Conservation (phyloP, 2,113 vertebrate species). For the Notarius lentiginosus region DNA sequence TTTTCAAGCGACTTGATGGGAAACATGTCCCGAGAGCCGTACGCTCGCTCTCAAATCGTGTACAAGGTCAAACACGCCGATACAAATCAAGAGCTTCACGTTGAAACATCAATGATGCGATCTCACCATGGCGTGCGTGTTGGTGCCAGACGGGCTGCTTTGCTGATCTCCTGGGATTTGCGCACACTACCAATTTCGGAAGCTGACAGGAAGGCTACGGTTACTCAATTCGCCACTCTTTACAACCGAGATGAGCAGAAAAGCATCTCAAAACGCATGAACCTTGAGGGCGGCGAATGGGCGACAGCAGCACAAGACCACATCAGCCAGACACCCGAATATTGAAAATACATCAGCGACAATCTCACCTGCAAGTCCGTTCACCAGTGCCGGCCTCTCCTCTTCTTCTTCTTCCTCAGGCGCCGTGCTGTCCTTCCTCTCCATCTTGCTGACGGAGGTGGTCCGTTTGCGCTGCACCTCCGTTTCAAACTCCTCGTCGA, state of each 20-base stretch:
- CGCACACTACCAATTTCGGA: too few species aligned
- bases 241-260: not conserved
- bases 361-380: conserved; percentile 83
- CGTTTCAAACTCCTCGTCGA: conserved; percentile 92
- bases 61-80: not conserved
- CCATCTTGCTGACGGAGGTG: conserved; percentile 97
- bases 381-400: conserved; percentile 84
- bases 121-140: not conserved
- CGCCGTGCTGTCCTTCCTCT: conserved; percentile 88
- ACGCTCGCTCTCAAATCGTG: not conserved
- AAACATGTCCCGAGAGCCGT: not conserved
- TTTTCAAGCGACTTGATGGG: not conserved
- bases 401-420: conserved; percentile 98
- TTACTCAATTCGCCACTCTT: not conserved
- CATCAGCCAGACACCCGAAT: not conserved
- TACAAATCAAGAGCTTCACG: not conserved
- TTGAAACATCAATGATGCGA: not conserved
- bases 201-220: not conserved
- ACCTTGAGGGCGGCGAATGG: not conserved
- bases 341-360: too few species aligned
- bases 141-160: not conserved
- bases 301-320: not conserved
- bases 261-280: not conserved
- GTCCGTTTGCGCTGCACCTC: conserved; percentile 94
- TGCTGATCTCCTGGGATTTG: too few species aligned